These are phyloP conservation scores for Lasioglossum marginatum DNA, from an alignment of 2,888 invertebrate genomes.

Conservation along the genomic window DNA sequence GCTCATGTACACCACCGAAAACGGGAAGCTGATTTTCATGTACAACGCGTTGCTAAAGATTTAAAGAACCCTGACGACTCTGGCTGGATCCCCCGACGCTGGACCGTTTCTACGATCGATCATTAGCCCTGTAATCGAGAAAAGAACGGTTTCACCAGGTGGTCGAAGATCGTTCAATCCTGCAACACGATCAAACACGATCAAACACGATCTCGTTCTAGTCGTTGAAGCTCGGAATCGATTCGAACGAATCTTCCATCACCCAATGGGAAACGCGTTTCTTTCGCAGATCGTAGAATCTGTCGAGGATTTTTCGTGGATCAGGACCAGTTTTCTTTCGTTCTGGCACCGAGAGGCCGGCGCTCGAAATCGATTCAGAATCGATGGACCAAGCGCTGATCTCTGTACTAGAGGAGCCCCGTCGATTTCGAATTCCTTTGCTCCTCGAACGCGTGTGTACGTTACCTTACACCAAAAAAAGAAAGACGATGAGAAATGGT, in stretches of 20 bases:
- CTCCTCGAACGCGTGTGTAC: background rate
- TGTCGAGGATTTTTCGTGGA: conserved; percentile 11
- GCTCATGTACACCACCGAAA: conserved; percentile 73
- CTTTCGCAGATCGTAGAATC: conserved; percentile 29
- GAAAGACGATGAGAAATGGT: background rate
- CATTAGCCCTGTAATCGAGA: background rate
- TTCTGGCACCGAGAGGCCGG: background rate
- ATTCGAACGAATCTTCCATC: conserved; percentile 22
- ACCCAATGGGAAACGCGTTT: background rate
- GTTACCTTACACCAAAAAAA: conserved; percentile 14
- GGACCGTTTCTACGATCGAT: conserved; percentile 38
- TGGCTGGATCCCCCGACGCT: conserved; percentile 5
- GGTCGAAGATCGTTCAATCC: conserved; percentile 1
- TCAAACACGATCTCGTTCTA: background rate
- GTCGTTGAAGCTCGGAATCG: background rate
- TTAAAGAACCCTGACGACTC: conserved; percentile 68
- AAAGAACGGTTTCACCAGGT: background rate
- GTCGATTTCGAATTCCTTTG: conserved; percentile 1
- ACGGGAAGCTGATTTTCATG: conserved; percentile 80
- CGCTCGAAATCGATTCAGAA: background rate
- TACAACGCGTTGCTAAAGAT: conserved; percentile 79
- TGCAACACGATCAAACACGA: background rate
- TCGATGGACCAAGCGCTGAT: background rate
- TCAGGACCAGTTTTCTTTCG: conserved; percentile 10
- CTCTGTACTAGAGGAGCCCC: no score